Base-by-base conservation (phyloP, 2,888 invertebrate species). In the Amphipoea lucens region DNA sequence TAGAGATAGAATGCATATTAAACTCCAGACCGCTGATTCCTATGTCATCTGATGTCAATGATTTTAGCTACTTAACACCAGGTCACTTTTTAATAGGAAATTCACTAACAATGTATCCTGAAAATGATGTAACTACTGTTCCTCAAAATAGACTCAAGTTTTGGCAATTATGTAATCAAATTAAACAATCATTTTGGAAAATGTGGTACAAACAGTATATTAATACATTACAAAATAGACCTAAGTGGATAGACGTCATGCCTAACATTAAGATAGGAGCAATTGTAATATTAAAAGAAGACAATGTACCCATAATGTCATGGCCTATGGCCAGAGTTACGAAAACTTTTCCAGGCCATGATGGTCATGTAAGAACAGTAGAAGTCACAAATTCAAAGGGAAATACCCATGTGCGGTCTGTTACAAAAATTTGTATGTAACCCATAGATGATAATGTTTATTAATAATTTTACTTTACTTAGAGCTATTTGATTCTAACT, bases 291-390 rank as follows among this genome's bases (percentile, higher is more conserved):
- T 29, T 68, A 68, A 68, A 29, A 2, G 45, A 67, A n/a, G 67
- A 67, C 7, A 45, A 67, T 48, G 11, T n/a, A 45, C 45, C 45
- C n/a, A 45, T 45, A 67, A 67, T 67, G 45, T 67, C n/a, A 11
- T 60, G 67, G 67, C 67, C 67, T 45, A 67, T 67, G 45, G 45
- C 67, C n/a, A 67, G 67, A 45, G n/a, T 67, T n/a, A 45, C 45
- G 1, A 67, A 67, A 45, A 45, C 3, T 45, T 67, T 45, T 45
- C 67, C 45, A 29, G 67, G 67, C 14, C 67, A 67, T 45, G 67
- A 45, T 67, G 45, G 45, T 45, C 67, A 45, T n/a, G 67, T 45
- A n/a, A 67, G 67, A n/a, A n/a, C 67, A 14, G 45, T 62, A n/a
- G 45, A 45, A 6, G 67, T 67, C 9, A 67, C 23, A 67, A 67